Conservation (phyloP, 2,113 vertebrate species). For the Mesembrinibis cayennensis region DNA sequence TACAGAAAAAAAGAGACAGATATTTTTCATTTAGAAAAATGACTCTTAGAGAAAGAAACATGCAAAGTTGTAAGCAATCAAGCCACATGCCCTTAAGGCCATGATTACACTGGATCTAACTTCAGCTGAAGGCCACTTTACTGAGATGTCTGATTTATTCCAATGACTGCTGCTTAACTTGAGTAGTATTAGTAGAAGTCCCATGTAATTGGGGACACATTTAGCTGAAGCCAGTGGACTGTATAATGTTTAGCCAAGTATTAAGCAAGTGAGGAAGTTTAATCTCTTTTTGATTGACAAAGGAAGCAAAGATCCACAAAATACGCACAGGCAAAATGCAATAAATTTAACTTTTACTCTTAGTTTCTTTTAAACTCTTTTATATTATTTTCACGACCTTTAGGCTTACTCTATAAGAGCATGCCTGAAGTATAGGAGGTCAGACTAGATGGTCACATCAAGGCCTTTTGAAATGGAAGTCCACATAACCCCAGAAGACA, state of each 20-base stretch:
- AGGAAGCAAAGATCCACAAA: neutral
- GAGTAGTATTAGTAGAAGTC: neutral
- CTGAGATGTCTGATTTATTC: neutral
- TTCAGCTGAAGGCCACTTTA: neutral
- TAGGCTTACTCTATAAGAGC: neutral
- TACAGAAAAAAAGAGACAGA: neutral
- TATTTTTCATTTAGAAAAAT: neutral
- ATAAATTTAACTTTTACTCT: neutral
- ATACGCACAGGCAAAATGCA: neutral
- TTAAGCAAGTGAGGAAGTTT: neutral
- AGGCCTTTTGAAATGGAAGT: neutral
- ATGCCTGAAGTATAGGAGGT: neutral
- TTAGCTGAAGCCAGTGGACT: neutral
- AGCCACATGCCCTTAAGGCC: neutral
- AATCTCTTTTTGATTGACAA: constrained; percentile 19
- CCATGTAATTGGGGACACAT: neutral
- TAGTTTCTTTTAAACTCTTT: neutral
- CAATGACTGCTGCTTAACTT: neutral
- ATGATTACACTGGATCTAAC: neutral
- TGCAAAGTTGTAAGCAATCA: neutral
- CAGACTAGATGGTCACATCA: neutral
- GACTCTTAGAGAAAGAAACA: neutral
- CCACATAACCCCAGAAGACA: neutral
- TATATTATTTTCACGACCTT: neutral
- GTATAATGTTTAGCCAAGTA: neutral